phyloP scores from a whole-genome alignment of 2,888 invertebrate species.

The Cloeon dipterum region DNA sequence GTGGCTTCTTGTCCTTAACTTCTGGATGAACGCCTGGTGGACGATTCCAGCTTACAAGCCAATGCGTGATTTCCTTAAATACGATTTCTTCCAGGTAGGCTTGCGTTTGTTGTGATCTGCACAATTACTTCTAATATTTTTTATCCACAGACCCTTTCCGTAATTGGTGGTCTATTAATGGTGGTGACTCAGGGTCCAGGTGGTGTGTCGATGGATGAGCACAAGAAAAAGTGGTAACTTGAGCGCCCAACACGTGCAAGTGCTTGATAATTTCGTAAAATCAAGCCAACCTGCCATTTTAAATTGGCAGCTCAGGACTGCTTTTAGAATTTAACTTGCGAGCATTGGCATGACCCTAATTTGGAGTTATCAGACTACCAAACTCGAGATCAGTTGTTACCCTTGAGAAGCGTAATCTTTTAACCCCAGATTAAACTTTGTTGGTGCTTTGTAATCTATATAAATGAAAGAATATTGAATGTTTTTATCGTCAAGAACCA shows the following conservation, averaged over 20 bases:
- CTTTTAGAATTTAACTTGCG: too few relatives aligned
- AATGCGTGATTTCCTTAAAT: constrained; percentile 96
- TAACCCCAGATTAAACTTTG: too few relatives aligned
- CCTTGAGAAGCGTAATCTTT: too few relatives aligned
- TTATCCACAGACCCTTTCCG: constrained; percentile 79
- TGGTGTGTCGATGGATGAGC: constrained; percentile 98
- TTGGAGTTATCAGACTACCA: too few relatives aligned
- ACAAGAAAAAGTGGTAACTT: constrained; percentile 89
- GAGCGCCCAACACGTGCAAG: not conserved
- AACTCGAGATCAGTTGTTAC: too few relatives aligned
- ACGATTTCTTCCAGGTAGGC: constrained; percentile 99
- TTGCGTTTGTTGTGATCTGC: too few relatives aligned
- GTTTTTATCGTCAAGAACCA: too few relatives aligned
- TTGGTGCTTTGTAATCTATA: too few relatives aligned
- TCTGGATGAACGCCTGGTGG: constrained; percentile 99
- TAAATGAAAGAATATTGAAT: too few relatives aligned
- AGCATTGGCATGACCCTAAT: too few relatives aligned
- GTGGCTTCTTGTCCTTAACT: constrained; percentile 70
- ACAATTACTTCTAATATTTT: constrained; percentile 5
- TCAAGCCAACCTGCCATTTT: too few relatives aligned
- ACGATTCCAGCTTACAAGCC: constrained; percentile 83
- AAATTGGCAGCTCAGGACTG: too few relatives aligned
- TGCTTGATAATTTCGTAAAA: not conserved
- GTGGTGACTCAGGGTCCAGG: constrained; percentile 97
- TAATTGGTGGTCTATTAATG: constrained; percentile 94